phyloP scores from a whole-genome alignment of 2,113 vertebrate species.

The Tenrec ecaudatus region DNA sequence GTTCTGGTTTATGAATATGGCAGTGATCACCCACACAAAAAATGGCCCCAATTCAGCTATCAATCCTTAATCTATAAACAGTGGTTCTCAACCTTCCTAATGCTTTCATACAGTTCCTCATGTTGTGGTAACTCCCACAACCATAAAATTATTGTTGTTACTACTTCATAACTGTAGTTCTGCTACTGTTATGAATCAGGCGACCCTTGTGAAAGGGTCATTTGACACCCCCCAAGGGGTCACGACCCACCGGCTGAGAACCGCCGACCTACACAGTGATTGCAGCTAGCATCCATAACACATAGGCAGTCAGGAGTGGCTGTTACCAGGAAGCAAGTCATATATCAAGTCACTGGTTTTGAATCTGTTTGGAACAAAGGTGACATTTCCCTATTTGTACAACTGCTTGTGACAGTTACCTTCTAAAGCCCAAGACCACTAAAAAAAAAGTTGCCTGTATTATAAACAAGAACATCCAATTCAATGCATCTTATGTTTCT shows the following conservation, averaged over 20 bases:
- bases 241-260: too few species aligned
- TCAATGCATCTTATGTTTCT: too few species aligned
- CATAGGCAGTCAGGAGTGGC: not conserved
- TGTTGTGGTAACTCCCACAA: too few species aligned
- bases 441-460: not conserved
- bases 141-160: too few species aligned
- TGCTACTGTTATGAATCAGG: too few species aligned
- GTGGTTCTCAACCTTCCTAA: too few species aligned
- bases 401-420: not conserved
- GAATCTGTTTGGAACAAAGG: not conserved
- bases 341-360: not conserved
- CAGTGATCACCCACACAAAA: not conserved
- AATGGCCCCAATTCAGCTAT: accelerated
- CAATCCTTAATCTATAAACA: not conserved
- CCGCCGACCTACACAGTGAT: too few species aligned
- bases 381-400: not conserved
- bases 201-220: too few species aligned
- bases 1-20: not conserved
- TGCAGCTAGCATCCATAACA: accelerated
- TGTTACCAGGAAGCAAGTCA: not conserved
- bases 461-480: not conserved
- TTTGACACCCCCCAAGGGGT: too few species aligned
- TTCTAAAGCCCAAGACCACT: not conserved
- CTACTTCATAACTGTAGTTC: too few species aligned
- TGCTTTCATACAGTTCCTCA: too few species aligned